A percentile compares a stretch with the other conserved stretches of the same genome.
phyloP scores from a whole-genome alignment of 2,113 vertebrate species.

The Stercorarius parasiticus region DNA sequence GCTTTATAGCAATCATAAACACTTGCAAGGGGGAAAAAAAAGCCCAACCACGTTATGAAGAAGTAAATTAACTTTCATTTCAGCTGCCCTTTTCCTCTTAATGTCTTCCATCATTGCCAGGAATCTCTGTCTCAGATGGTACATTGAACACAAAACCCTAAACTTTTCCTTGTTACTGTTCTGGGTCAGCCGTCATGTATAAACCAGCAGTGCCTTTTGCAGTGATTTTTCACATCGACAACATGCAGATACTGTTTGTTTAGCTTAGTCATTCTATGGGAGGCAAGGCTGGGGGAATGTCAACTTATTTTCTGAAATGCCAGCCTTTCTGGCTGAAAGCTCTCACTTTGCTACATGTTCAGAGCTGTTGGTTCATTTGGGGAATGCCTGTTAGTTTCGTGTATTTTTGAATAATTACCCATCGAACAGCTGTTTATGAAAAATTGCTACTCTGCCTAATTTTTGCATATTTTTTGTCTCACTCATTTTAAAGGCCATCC shows the following conservation, averaged over 20 bases:
- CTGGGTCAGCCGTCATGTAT: neutral
- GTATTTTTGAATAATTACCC: neutral
- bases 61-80: neutral
- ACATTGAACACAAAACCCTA: neutral
- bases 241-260: neutral
- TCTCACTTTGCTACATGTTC: neutral
- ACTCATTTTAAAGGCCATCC: neutral
- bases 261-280: neutral
- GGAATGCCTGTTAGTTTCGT: neutral
- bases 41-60: neutral
- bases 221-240: neutral
- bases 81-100: neutral
- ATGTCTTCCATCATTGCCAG: neutral
- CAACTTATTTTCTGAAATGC: slow-evolving; percentile 10
- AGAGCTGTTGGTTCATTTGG: neutral
- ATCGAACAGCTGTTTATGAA: neutral
- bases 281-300: neutral
- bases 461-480: neutral
- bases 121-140: neutral
- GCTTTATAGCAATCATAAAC: neutral
- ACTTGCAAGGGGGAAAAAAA: neutral
- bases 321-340: neutral
- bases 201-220: neutral
- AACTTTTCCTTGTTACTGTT: neutral
- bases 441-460: neutral